Percentiles rank a stretch among this genome's conserved stretches.
These are phyloP conservation scores for Podarcis cretensis DNA, from an alignment of 2,113 vertebrate species.

Conservation along the genomic window DNA sequence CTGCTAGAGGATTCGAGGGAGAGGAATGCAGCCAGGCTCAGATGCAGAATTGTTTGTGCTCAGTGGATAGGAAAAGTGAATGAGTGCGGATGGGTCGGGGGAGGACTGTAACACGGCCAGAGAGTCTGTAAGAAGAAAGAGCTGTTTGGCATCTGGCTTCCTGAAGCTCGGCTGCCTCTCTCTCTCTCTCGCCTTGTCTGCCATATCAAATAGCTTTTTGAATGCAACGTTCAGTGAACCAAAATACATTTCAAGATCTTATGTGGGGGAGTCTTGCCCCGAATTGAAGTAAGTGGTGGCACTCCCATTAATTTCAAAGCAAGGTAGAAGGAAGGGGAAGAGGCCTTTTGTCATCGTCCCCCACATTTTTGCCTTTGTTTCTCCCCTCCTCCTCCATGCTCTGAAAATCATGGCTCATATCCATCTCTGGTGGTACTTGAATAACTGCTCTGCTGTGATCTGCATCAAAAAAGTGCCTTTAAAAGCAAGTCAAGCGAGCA, in stretches of 20 bases:
- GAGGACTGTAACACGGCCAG: neutral
- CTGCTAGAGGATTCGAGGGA: neutral
- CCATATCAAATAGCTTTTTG: constrained; percentile 6
- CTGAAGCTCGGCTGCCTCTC: neutral
- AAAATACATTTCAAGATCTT: neutral
- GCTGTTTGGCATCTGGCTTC: neutral
- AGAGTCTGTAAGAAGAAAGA: neutral
- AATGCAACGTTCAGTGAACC: neutral
- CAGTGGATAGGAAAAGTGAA: neutral
- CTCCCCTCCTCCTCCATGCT: too few species aligned
- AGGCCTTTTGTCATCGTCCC: neutral
- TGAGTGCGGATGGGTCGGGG: rapidly evolving
- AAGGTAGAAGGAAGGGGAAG: neutral
- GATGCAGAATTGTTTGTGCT: constrained; percentile 1
- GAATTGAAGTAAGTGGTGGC: neutral
- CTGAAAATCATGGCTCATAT: neutral
- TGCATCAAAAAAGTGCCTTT: neutral
- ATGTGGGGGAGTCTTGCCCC: neutral
- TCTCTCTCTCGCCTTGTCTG: neutral
- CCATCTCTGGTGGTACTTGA: neutral
- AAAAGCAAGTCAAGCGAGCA: neutral
- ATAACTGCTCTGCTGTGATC: neutral
- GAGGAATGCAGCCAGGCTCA: neutral
- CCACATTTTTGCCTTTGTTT: neutral
- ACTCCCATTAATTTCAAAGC: constrained; percentile 5